Evolutionary conservation across 64 coral and sea anemone species (phyloP).

Genomic region (Montipora cactus): DNA sequence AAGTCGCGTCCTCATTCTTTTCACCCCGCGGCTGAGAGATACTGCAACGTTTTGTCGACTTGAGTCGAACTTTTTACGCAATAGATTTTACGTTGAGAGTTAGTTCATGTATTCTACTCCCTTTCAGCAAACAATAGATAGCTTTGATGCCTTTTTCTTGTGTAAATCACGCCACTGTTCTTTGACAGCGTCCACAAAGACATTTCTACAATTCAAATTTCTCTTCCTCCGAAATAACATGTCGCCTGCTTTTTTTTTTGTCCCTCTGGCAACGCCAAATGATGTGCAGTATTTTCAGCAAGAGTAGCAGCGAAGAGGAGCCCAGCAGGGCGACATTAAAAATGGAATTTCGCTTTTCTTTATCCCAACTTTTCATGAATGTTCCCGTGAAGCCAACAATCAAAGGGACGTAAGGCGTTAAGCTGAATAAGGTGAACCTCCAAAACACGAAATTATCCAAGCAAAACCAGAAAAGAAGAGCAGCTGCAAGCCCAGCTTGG

Average conservation of each 20-base stretch:
- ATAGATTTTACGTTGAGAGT: background rate
- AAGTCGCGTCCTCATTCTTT: background rate
- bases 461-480: constrained; percentile 88
- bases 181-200: background rate
- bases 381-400: constrained; percentile 81
- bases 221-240: constrained; percentile 27
- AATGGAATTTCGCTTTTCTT: constrained; percentile 76
- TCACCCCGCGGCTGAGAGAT: background rate
- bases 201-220: constrained; percentile 6
- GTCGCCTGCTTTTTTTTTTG: constrained; percentile 15
- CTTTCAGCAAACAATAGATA: background rate
- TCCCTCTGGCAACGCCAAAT: constrained; percentile 56
- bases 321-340: constrained; percentile 72
- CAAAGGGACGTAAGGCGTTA: constrained; percentile 75
- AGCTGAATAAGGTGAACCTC: constrained; percentile 62
- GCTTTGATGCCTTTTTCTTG: background rate
- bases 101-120: background rate
- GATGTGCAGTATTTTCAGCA: constrained; percentile 70
- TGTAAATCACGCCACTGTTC: background rate
- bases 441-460: constrained; percentile 85
- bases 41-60: background rate
- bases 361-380: constrained; percentile 58
- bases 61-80: background rate
- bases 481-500: constrained; percentile 54
- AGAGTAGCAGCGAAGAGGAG: constrained; percentile 38